Evolutionary conservation across 2,113 vertebrate genomes (phyloP), one percentile per base, ranked within the genome.

Genomic region (Enhydra lutris): DNA sequence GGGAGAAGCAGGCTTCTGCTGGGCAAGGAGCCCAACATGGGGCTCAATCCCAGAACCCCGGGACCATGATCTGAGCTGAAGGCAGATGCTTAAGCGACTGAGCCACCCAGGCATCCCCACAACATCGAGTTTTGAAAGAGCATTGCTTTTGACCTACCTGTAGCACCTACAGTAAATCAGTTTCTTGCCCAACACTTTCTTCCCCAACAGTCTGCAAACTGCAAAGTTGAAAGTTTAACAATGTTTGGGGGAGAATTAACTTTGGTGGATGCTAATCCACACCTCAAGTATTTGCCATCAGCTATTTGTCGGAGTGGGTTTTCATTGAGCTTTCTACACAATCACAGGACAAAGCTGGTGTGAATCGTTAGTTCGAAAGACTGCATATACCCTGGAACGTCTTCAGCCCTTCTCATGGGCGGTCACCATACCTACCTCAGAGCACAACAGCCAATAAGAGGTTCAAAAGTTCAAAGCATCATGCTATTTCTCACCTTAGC

Each of bases 191-290:
- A 99, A 89, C 99, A 99, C 95, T 99, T 99, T 96, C 98, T 99
- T 2, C 98, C 99, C 39, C 99, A 99, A 3, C 47, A 99, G 3
- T 98, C 99, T 78, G 97, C 98, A 74, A 98, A 97, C 61, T 98
- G 98, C 88, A 99, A 98, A 96, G 99, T 99, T 88, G 99, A 99
- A 97, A 99, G 99, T 96, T 97, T 99, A 36, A 99, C 99, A 4
- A 99, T 99, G 99, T 99, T 99, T 98, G 98, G 99, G 24, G 99
- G 99, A 42, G 99, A 99, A 97, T 98, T 99, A 80, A 99, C 99
- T 96, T 96, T 99, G 92, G 99, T 99, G 6, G 99, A 99, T 96
- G 99, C 99, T 0, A 99, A 99, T 74, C 99, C 99, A 10, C 99
- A 99, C 98, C 97, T 99, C 93, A 99, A 99, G 95, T 99, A 99